These are phyloP conservation scores for Cavia aperea DNA, from an alignment of 2,113 vertebrate species.

Conservation along the genomic window DNA sequence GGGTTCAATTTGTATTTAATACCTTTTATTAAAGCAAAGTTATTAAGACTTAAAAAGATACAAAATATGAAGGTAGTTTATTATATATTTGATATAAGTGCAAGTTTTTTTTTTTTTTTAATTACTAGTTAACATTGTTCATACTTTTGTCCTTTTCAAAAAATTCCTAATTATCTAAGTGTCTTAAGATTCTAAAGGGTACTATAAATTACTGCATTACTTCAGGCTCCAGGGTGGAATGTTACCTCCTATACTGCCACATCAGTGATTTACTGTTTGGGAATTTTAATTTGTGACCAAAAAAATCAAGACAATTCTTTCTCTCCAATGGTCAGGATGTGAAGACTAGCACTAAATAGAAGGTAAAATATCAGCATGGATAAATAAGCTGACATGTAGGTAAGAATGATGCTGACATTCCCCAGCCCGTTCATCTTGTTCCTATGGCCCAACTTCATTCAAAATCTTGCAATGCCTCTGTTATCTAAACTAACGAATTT, in stretches of 20 bases:
- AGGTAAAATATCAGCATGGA: neutral
- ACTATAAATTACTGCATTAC: neutral
- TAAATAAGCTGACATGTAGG: neutral
- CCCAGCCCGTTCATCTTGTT: neutral
- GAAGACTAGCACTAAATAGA: neutral
- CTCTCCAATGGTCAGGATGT: neutral
- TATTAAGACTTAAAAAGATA: neutral
- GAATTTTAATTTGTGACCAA: neutral
- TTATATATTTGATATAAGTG: neutral
- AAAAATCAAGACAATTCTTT: neutral
- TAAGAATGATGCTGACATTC: neutral
- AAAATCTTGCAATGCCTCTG: neutral
- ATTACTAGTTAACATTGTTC: neutral
- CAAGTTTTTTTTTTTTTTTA: neutral
- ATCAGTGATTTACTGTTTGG: neutral
- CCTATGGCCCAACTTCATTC: neutral
- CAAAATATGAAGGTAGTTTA: neutral
- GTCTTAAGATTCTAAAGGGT: neutral
- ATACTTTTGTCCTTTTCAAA: neutral
- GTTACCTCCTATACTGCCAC: fast-evolving
- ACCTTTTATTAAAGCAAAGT: neutral
- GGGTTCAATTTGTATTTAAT: neutral
- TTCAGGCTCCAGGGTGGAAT: neutral
- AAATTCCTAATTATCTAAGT: neutral
- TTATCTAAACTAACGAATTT: neutral